Conservation (phyloP, 2,797 vertebrate species). For the Tangara arthus region DNA sequence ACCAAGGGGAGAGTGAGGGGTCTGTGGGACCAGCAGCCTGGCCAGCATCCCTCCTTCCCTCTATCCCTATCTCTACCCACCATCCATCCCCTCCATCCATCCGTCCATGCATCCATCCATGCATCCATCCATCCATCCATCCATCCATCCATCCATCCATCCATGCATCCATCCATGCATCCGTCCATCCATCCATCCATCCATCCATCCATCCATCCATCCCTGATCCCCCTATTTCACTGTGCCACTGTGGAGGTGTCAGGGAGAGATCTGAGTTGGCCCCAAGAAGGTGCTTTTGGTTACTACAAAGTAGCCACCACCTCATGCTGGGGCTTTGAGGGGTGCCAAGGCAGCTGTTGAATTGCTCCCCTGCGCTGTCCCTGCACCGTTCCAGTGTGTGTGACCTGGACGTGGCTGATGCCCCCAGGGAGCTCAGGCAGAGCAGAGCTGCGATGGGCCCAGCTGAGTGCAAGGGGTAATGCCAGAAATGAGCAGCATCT, state of each 20-base stretch:
- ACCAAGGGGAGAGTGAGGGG: neutral
- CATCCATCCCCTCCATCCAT: neutral
- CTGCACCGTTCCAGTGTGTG: rapidly evolving
- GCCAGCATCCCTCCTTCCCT: neutral
- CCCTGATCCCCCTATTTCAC: neutral
- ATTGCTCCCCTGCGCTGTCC: neutral
- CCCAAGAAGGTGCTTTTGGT: neutral
- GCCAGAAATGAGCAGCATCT: neutral
- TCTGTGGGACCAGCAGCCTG: neutral
- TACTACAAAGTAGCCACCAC: neutral
- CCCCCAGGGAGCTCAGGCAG: neutral
- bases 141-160: neutral
- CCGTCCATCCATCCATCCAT: no score
- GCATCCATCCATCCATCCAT: no score
- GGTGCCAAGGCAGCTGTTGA: neutral
- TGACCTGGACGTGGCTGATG: neutral
- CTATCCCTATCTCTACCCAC: neutral
- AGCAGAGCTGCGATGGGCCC: rapidly evolving
- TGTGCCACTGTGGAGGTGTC: neutral
- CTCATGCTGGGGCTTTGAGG: rapidly evolving
- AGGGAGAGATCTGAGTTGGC: neutral
- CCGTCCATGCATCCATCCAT: neutral
- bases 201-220: no score
- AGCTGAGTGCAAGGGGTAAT: neutral
- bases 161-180: no score